These are phyloP conservation scores for Eubasilissa splendida DNA, from an alignment of 2,888 invertebrate genomes.

Conservation along the genomic window DNA sequence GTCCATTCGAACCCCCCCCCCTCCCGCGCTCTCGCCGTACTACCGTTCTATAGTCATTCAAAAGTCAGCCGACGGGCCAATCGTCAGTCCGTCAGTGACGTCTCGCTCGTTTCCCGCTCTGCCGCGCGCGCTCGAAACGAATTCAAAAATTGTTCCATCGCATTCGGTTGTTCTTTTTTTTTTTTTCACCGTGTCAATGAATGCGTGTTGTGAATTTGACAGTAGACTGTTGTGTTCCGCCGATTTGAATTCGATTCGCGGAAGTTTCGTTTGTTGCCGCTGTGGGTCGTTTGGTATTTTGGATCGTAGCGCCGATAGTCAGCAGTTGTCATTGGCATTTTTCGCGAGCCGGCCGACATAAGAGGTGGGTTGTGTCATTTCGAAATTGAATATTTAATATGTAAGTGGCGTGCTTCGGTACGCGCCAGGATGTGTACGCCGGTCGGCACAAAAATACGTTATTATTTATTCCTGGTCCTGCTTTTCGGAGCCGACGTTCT, in stretches of 20 bases:
- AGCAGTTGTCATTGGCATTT: slow-evolving; percentile 33
- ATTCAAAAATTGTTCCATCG: slow-evolving; percentile 29
- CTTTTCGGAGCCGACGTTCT: no score
- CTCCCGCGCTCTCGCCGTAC: slow-evolving; percentile 60
- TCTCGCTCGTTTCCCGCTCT: slow-evolving; percentile 61
- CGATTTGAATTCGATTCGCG: neutral
- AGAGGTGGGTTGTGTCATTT: slow-evolving; percentile 27
- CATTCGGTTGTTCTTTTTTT: neutral
- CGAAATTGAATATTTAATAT: slow-evolving; percentile 24
- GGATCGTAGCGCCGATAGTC: neutral
- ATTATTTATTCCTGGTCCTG: no score
- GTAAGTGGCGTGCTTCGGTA: slow-evolving; percentile 15
- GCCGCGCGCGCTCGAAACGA: slow-evolving; percentile 9
- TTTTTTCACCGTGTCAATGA: neutral
- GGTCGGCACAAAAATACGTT: no score
- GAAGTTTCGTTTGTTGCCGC: neutral
- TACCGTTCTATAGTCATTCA: slow-evolving; percentile 60
- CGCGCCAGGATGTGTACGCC: slow-evolving; percentile 16
- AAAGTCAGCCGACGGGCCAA: slow-evolving; percentile 9
- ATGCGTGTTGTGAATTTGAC: neutral
- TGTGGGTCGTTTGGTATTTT: neutral
- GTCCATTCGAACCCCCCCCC: slow-evolving; percentile 68
- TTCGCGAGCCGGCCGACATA: slow-evolving; percentile 24
- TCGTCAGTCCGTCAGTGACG: slow-evolving; percentile 18
- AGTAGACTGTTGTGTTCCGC: neutral